A percentile compares a stretch with the other conserved stretches of the same genome.
Evolutionary conservation across 35 echinoderm and acorn worm genomes (phyloP).

Genomic region (Holothuria glaberrima): DNA sequence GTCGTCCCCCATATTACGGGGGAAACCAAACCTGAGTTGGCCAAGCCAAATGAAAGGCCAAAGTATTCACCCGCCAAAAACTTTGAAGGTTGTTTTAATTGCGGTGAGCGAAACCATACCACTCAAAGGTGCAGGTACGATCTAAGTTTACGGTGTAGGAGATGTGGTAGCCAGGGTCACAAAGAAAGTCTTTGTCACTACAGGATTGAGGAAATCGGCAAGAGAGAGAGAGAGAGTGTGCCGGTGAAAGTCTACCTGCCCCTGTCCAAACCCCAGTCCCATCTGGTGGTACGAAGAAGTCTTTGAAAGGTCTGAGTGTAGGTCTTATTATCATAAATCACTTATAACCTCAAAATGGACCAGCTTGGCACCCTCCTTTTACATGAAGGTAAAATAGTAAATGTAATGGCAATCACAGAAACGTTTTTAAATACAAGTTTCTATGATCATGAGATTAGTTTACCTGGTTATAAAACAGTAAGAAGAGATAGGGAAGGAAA

Average conservation of each 20-base stretch:
- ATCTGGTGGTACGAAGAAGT: no score
- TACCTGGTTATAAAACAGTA: no score
- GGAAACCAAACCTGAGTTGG: background rate
- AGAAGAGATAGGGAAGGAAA: no score
- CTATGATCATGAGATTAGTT: no score
- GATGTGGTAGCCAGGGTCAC: background rate
- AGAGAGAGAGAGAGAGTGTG: background rate
- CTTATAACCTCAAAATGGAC: no score
- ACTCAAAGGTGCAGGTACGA: background rate
- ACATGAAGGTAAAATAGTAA: no score
- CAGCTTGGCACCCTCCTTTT: no score
- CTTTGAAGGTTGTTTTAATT: background rate
- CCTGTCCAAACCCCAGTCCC: no score
- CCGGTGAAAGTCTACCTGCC: background rate
- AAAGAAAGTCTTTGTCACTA: no score
- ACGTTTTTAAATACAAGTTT: background rate
- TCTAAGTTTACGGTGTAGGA: background rate
- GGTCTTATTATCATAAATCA: no score
- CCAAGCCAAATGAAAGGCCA: background rate
- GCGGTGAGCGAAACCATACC: background rate
- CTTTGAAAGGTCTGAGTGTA: no score
- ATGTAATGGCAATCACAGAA: no score
- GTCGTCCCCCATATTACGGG: background rate
- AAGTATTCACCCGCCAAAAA: background rate
- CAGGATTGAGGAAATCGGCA: background rate